Conservation (phyloP, 2,797 vertebrate genomes). For the Urosaurus nigricauda region DNA sequence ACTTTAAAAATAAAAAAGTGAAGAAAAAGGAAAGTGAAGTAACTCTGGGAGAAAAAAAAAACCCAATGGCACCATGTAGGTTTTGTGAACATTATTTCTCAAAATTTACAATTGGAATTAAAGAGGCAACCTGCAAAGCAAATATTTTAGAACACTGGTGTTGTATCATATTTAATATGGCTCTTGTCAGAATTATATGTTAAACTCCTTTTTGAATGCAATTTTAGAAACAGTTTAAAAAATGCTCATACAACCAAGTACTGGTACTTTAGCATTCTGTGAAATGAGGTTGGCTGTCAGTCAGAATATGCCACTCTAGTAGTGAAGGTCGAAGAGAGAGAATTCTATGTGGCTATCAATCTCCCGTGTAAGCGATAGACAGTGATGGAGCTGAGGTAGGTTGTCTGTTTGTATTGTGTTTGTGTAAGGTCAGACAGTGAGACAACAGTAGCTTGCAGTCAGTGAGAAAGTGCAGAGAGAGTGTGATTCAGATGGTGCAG, state of each 20-base stretch:
- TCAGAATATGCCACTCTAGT: conserved; percentile 63
- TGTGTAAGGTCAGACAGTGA: conserved; percentile 81
- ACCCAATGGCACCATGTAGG: background rate
- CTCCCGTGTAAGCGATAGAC: conserved; percentile 75
- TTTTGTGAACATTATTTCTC: background rate
- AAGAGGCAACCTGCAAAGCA: background rate
- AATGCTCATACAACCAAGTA: conserved; percentile 35
- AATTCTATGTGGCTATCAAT: conserved; percentile 76
- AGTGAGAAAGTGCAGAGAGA: conserved; percentile 73
- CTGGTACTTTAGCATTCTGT: conserved; percentile 67
- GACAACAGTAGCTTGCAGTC: conserved; percentile 82
- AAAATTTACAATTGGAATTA: background rate
- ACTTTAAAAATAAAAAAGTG: conserved; percentile 1
- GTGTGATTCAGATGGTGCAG: conserved; percentile 71
- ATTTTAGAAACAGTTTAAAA: background rate
- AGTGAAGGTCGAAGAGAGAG: conserved; percentile 78
- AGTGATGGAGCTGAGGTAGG: conserved; percentile 81
- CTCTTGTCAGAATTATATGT: conserved; percentile 52
- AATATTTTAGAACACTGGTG: background rate
- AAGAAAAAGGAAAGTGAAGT: background rate
- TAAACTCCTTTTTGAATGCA: conserved; percentile 42
- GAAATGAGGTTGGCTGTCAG: conserved; percentile 70
- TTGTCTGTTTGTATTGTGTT: conserved; percentile 83
- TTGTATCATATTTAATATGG: conserved; percentile 6
- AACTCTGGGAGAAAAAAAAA: background rate